Evolutionary conservation across 2,888 invertebrate species (phyloP).

Genomic region (Callinectes sapidus): DNA sequence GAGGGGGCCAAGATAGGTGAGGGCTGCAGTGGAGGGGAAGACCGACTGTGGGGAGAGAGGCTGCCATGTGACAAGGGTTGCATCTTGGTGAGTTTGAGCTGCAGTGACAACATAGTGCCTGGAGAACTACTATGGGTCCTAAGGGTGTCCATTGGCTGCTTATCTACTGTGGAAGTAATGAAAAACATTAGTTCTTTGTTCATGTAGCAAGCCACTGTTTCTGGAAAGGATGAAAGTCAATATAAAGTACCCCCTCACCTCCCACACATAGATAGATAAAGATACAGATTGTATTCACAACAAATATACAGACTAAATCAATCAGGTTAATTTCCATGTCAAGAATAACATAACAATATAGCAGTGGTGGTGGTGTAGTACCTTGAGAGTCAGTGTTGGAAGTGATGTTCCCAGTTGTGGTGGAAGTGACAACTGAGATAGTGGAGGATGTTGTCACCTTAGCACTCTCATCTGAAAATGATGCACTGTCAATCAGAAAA

Average conservation of each 20-base stretch:
- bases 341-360: too few species aligned
- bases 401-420: slow-evolving; percentile 56
- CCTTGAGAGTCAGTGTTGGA: slow-evolving; percentile 32
- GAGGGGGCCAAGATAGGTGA: slow-evolving; percentile 45
- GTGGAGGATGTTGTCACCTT: slow-evolving; percentile 56
- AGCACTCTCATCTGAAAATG: slow-evolving; percentile 60
- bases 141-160: not conserved
- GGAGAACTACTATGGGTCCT: not conserved
- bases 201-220: too few species aligned
- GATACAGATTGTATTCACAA: too few species aligned
- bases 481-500: not conserved
- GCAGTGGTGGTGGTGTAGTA: not conserved
- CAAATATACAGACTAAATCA: too few species aligned
- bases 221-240: too few species aligned
- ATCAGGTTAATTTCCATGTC: too few species aligned
- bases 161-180: not conserved
- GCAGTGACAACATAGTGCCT: slow-evolving; percentile 26
- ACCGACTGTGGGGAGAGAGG: not conserved
- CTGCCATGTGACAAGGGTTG: not conserved
- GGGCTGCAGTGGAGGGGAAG: slow-evolving; percentile 52
- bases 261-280: too few species aligned
- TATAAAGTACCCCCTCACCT: too few species aligned
- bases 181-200: not conserved
- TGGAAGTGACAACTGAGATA: slow-evolving; percentile 53
- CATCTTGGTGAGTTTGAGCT: slow-evolving; percentile 49